Evolutionary conservation across 1,140 invertebrate genomes (phyloP).

Genomic region (Chironomus tepperi): DNA sequence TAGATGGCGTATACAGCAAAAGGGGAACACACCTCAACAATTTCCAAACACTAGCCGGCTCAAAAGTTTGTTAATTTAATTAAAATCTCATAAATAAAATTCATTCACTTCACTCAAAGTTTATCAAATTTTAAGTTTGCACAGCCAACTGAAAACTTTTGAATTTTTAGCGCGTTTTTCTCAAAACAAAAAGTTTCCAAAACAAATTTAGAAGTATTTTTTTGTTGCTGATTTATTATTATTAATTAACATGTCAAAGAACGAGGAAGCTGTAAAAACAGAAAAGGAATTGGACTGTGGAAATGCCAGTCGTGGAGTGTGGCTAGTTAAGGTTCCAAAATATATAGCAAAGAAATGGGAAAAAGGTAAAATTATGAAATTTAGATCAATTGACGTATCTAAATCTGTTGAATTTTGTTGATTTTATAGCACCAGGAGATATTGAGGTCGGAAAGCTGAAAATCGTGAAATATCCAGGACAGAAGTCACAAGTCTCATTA

Average conservation of each 20-base stretch:
- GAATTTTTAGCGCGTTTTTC: too few relatives aligned
- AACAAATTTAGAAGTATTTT: too few relatives aligned
- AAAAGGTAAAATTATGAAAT: slow-evolving; percentile 42
- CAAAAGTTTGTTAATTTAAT: too few relatives aligned
- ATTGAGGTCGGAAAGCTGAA: slow-evolving; percentile 51
- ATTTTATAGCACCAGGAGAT: slow-evolving; percentile 44
- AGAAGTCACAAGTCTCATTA: slow-evolving; percentile 48
- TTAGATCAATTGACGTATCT: slow-evolving; percentile 11
- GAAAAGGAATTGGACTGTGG: slow-evolving; percentile 76
- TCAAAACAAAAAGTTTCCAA: too few relatives aligned
- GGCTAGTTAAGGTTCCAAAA: slow-evolving; percentile 95
- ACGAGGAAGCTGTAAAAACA: neutral
- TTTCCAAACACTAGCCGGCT: too few relatives aligned
- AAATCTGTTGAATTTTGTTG: neutral
- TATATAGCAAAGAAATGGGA: slow-evolving; percentile 89
- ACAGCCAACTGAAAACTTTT: too few relatives aligned
- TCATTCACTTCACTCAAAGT: too few relatives aligned
- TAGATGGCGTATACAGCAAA: too few relatives aligned
- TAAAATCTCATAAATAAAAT: too few relatives aligned
- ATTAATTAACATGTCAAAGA: neutral
- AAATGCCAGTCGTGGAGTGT: slow-evolving; percentile 81
- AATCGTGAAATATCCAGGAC: slow-evolving; percentile 47
- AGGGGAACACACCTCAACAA: too few relatives aligned
- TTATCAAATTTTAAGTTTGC: too few relatives aligned
- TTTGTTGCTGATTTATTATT: neutral